Evolutionary conservation across 2,113 vertebrate species (phyloP).

Genomic region (Clarias magur): DNA sequence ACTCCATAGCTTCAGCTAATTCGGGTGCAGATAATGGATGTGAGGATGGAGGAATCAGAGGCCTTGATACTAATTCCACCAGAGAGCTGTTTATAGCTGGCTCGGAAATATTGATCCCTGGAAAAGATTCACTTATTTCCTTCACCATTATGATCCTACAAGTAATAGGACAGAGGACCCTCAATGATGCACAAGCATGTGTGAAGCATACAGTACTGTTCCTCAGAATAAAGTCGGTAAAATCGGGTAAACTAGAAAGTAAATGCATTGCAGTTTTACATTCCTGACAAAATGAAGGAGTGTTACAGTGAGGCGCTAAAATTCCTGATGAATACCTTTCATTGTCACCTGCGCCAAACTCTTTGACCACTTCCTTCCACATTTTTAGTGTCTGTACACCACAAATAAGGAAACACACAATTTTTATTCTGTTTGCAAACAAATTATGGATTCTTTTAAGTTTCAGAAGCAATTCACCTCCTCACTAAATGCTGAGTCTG

Average conservation of each 20-base stretch:
- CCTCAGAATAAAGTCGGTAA: not conserved
- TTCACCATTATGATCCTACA: constrained; percentile 71
- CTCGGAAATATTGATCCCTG: constrained; percentile 25
- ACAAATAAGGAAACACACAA: not conserved
- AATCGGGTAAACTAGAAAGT: not conserved
- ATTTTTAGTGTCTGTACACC: constrained; percentile 63
- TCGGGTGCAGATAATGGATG: constrained; percentile 59
- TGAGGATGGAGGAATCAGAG: constrained; percentile 61
- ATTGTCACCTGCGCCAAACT: constrained; percentile 60
- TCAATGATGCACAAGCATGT: not conserved
- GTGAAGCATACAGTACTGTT: not conserved
- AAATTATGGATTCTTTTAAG: not conserved
- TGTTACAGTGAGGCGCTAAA: not conserved
- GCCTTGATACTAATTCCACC: constrained; percentile 65
- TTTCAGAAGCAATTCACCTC: constrained; percentile 57
- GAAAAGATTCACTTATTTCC: constrained; percentile 51
- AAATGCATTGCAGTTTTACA: not conserved
- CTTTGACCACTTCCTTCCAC: constrained; percentile 62
- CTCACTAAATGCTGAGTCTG: constrained; percentile 64
- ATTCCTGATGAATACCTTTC: constrained; percentile 59
- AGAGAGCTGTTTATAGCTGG: constrained; percentile 56
- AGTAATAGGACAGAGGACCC: not conserved
- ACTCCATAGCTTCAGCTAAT: constrained; percentile 61
- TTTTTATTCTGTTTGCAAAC: not conserved
- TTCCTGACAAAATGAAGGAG: not conserved